Percentiles rank a stretch among this genome's conserved stretches.
Evolutionary conservation across 2,797 vertebrate genomes (phyloP).

Genomic region (Lacerta bilineata): DNA sequence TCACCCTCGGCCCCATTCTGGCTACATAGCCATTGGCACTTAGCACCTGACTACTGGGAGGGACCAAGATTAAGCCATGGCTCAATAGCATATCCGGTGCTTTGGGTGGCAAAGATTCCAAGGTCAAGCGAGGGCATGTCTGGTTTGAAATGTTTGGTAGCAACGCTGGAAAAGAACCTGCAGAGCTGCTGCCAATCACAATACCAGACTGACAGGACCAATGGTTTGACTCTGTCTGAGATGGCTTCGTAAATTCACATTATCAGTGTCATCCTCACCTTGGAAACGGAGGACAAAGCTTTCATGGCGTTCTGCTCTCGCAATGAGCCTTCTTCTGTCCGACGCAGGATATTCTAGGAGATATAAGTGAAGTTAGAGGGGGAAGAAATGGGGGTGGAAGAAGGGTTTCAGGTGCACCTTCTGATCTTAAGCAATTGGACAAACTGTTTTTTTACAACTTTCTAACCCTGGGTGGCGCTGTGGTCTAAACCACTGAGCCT

Average conservation of each 20-base stretch:
- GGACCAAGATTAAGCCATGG: background rate
- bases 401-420: background rate
- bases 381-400: no score
- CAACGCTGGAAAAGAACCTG: background rate
- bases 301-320: constrained; percentile 88
- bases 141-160: background rate
- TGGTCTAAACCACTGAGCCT: no score
- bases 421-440: background rate
- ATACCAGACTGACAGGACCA: background rate
- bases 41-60: background rate
- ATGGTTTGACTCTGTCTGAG: background rate
- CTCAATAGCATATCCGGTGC: background rate
- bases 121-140: no score
- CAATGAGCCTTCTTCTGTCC: constrained; percentile 84
- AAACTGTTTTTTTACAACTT: background rate
- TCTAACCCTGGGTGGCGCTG: no score
- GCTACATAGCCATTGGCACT: background rate
- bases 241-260: background rate
- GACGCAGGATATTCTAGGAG: constrained; percentile 88
- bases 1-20: background rate
- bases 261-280: constrained; percentile 79
- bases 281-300: constrained; percentile 85
- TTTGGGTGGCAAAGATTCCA: background rate
- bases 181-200: background rate
- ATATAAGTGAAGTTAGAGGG: constrained; percentile 13